Percentiles rank a stretch among this genome's conserved stretches.
These are phyloP conservation scores for Venusia cambrica DNA, from an alignment of 2,888 invertebrate genomes.

Conservation along the genomic window DNA sequence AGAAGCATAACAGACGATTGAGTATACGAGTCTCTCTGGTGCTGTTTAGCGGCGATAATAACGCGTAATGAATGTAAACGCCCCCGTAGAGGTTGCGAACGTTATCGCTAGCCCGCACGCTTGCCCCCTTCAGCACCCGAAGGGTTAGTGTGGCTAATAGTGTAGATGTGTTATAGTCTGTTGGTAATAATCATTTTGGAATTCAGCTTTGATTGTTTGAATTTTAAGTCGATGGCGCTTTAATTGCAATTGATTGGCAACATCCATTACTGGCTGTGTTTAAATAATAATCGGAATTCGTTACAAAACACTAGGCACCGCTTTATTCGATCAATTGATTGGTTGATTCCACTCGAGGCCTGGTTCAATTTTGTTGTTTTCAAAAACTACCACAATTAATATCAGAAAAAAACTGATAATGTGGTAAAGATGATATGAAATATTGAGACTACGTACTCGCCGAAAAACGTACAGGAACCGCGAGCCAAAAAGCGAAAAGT, in stretches of 20 bases:
- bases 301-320: too few relatives aligned
- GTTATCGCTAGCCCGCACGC: slow-evolving; percentile 69
- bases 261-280: too few relatives aligned
- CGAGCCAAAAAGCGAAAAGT: slow-evolving; percentile 57
- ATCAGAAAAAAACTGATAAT: slow-evolving; percentile 13
- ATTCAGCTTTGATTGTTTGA: too few relatives aligned
- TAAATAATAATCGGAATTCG: too few relatives aligned
- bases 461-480: slow-evolving; percentile 42
- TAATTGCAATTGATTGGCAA: too few relatives aligned
- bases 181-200: too few relatives aligned
- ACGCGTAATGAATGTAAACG: slow-evolving; percentile 69
- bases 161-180: slow-evolving; percentile 21
- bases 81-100: slow-evolving; percentile 31
- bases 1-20: slow-evolving; percentile 52
- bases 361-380: too few relatives aligned
- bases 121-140: slow-evolving; percentile 34
- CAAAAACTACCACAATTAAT: too few relatives aligned
- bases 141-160: slow-evolving; percentile 37
- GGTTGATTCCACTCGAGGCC: too few relatives aligned
- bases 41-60: slow-evolving; percentile 72
- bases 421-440: slow-evolving; percentile 33
- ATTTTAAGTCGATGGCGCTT: too few relatives aligned
- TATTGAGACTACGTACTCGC: slow-evolving; percentile 30
- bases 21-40: slow-evolving; percentile 59
- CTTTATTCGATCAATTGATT: too few relatives aligned